phyloP scores from a whole-genome alignment of 2,888 invertebrate species.

The Mechanitis mazaeus region DNA sequence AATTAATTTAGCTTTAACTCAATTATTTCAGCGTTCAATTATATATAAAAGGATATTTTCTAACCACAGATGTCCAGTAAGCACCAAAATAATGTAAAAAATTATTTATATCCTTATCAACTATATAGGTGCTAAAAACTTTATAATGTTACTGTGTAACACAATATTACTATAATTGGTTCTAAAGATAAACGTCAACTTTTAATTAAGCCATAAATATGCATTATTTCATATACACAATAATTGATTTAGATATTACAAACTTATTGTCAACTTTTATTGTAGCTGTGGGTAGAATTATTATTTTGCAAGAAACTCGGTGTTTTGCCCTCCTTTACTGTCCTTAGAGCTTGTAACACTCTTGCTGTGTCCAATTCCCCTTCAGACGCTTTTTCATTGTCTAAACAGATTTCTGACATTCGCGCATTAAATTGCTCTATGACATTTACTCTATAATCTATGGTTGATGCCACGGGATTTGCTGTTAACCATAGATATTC shows the following conservation, averaged over 20 bases:
- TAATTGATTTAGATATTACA: conserved; percentile 10
- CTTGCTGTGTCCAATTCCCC: conserved; percentile 95
- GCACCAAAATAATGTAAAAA: too few relatives aligned
- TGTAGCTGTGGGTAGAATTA: conserved; percentile 64
- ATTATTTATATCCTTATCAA: too few relatives aligned
- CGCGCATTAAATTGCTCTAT: conserved; percentile 91
- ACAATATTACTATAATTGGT: too few relatives aligned
- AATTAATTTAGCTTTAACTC: too few relatives aligned
- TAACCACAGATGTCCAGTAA: too few relatives aligned
- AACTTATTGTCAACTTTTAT: conserved; percentile 58
- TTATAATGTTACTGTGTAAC: too few relatives aligned
- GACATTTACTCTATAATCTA: conserved; percentile 94
- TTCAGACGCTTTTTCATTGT: conserved; percentile 90
- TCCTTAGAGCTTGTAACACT: conserved; percentile 90
- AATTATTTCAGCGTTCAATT: too few relatives aligned
- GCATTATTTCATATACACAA: conserved; percentile 8
- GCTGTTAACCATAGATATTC: conserved; percentile 92
- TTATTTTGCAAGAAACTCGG: conserved; percentile 75
- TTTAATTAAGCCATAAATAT: neutral
- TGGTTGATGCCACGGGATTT: conserved; percentile 89
- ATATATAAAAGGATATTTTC: too few relatives aligned
- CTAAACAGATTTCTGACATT: conserved; percentile 89
- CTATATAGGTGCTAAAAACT: too few relatives aligned
- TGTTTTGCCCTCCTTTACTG: conserved; percentile 83
- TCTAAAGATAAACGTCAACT: neutral